These are phyloP conservation scores for Lindbergichthys nudifrons DNA, from an alignment of 2,797 vertebrate species.

Conservation along the genomic window DNA sequence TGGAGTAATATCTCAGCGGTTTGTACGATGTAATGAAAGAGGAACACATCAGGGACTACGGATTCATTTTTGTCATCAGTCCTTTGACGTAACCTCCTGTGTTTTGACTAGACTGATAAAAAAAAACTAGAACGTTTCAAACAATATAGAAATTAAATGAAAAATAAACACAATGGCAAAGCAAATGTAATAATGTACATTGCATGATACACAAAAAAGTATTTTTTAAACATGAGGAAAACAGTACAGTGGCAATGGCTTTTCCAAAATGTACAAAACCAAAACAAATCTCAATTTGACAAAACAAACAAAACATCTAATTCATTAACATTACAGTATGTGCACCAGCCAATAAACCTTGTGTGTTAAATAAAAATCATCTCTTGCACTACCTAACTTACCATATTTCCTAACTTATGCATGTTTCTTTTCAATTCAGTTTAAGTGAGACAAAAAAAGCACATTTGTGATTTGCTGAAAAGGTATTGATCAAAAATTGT, in stretches of 20 bases:
- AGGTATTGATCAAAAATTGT: background rate
- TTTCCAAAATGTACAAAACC: background rate
- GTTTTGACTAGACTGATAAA: constrained; percentile 24
- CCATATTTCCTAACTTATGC: background rate
- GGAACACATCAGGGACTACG: constrained; percentile 19
- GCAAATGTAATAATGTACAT: background rate
- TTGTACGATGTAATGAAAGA: constrained; percentile 84
- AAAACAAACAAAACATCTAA: background rate
- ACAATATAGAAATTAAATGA: background rate
- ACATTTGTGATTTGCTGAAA: background rate
- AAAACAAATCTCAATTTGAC: background rate
- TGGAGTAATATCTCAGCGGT: constrained; percentile 86
- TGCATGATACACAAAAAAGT: background rate
- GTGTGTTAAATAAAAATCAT: background rate
- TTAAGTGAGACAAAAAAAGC: background rate
- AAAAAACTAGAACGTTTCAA: background rate
- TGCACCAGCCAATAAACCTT: background rate
- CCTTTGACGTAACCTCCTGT: constrained; percentile 7
- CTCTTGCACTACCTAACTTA: no score
- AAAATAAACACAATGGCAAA: background rate
- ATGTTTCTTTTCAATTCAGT: background rate
- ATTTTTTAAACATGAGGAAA: background rate
- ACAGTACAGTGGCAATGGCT: background rate
- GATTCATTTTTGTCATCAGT: constrained; percentile 10
- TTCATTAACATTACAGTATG: background rate